Base-by-base conservation (phyloP, 2,888 invertebrate genomes). In the Lamellibrachia satsuma region DNA sequence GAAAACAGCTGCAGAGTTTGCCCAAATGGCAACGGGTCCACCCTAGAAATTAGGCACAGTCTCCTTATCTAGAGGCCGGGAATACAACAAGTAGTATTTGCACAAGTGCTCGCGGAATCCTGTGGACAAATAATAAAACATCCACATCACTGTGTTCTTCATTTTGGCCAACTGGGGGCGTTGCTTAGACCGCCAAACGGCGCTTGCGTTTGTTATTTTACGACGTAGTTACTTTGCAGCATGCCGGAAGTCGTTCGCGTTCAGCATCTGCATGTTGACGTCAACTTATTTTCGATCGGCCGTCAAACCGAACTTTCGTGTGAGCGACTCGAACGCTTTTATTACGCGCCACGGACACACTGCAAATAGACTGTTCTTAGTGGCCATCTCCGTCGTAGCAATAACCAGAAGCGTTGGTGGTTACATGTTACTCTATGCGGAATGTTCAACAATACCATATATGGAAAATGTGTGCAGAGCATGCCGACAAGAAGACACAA, bases 221-320 rank as follows among this genome's bases (percentile, higher is more conserved):
- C 75, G 75, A 75, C 75, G 75, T n/a, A 15, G n/a, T 75, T 75
- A 75, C 75, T 60, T 60, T 60, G 60, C 60, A 60, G 60, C n/a
- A 75, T 6, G 22, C n/a, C 75, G 75, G 75, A 75, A 75, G 75
- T 75, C 75, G 75, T 75, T 75, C 75, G 75, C 75, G 22, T 11
- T 11, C 75, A 55, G 55, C 55, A 55, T 55, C 55, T 22, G 75
- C 75, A 75, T 75, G 22, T 75, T 75, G 75, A 75, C 75, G 75
- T 75, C 6, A 22, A 75, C n/a, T 22, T 75, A 22, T 75, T 75
- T 75, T n/a, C 75, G 75, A 75, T 75, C 75, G 75, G 22, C 75
- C n/a, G 75, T 75, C 75, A n/a, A 15, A 75, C 22, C n/a, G 75
- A 75, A 75, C 22, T 75, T 75, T 75, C 75, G 15, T 75, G 22